phyloP scores from a whole-genome alignment of 2,888 invertebrate species.

The Caenorhabditis panamensis region DNA sequence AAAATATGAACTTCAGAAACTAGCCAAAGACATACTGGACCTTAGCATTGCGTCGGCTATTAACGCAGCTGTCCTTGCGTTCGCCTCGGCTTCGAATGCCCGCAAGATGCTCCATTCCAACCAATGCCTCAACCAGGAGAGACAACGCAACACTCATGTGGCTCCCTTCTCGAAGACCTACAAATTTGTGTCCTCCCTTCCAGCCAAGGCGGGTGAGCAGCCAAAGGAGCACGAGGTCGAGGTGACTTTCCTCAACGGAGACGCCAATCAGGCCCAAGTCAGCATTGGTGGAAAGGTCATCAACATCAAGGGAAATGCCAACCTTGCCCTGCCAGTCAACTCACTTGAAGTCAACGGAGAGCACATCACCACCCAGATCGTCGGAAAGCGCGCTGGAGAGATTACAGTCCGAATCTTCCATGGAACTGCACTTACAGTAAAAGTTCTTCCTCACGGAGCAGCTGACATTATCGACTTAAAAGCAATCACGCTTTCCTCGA shows the following conservation, averaged over 20 bases:
- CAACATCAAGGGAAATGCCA: conserved; percentile 82
- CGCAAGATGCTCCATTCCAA: conserved; percentile 73
- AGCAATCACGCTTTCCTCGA: too few species aligned
- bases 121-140: conserved; percentile 69
- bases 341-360: conserved; percentile 82
- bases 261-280: conserved; percentile 76
- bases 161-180: conserved; percentile 67
- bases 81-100: conserved; percentile 80
- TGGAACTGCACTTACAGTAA: conserved; percentile 83
- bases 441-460: too few species aligned
- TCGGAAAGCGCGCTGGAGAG: conserved; percentile 82
- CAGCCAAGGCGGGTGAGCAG: conserved; percentile 70
- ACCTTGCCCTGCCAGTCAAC: conserved; percentile 83
- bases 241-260: conserved; percentile 70
- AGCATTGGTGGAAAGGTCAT: conserved; percentile 81
- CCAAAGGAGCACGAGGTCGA: conserved; percentile 63
- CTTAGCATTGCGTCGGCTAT: too few species aligned
- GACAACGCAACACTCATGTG: conserved; percentile 62
- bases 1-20: too few species aligned
- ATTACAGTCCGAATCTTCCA: conserved; percentile 82
- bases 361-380: conserved; percentile 81
- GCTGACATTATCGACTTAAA: too few species aligned
- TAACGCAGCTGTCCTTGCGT: conserved; percentile 81
- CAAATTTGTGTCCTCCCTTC: conserved; percentile 78
- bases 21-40: too few species aligned